Evolutionary conservation across 2,113 vertebrate species (phyloP).

Genomic region (Thymallus thymallus): DNA sequence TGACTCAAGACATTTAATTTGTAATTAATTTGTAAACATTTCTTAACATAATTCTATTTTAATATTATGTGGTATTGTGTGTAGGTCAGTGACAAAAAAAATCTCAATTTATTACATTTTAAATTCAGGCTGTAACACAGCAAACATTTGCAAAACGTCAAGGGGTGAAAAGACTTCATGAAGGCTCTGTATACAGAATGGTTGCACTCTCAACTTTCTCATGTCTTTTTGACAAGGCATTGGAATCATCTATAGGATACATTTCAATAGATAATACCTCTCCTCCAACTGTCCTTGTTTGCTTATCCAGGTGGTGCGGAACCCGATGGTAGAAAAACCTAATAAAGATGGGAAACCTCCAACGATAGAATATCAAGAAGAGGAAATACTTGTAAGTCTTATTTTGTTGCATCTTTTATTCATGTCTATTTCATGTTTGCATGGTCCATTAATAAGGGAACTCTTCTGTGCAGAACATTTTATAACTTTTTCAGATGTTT

Average conservation of each 20-base stretch:
- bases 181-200: too few relatives aligned
- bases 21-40: too few relatives aligned
- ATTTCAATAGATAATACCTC: background rate
- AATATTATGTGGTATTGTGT: too few relatives aligned
- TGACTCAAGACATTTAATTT: too few relatives aligned
- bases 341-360: slow-evolving; percentile 92
- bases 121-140: too few relatives aligned
- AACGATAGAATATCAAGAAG: slow-evolving; percentile 92
- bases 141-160: too few relatives aligned
- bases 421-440: background rate
- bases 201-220: background rate
- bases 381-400: slow-evolving; percentile 88
- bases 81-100: too few relatives aligned
- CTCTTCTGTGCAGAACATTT: background rate
- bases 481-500: background rate
- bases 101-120: too few relatives aligned
- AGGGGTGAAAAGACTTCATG: too few relatives aligned
- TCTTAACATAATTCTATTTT: too few relatives aligned
- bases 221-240: background rate
- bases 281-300: background rate
- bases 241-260: background rate
- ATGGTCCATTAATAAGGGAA: background rate
- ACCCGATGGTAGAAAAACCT: slow-evolving; percentile 92
- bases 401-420: slow-evolving; percentile 9
- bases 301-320: slow-evolving; percentile 85